A percentile compares a stretch with the other conserved stretches of the same genome.
Evolutionary conservation across 1,140 invertebrate species (phyloP).

Genomic region (Cotesia chilonis): DNA sequence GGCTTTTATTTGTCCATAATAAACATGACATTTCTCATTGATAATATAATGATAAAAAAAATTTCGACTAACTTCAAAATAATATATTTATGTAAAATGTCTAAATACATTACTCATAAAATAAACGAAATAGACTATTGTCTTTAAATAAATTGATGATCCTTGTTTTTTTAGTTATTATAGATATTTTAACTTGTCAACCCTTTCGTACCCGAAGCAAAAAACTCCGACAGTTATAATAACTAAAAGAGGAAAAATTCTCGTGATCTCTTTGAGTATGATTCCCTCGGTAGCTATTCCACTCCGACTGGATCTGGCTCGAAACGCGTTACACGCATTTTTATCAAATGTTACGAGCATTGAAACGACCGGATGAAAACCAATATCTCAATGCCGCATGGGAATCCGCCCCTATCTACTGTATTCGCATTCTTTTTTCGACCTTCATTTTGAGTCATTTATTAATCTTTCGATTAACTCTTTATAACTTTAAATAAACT

Average conservation of each 20-base stretch:
- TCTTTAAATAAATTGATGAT: too few relatives aligned
- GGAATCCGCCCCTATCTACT: constrained; percentile 47
- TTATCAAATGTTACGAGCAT: constrained; percentile 66
- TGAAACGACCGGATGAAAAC: constrained; percentile 63
- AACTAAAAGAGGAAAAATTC: constrained; percentile 55
- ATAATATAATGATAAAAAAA: too few relatives aligned
- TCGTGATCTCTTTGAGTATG: constrained; percentile 61
- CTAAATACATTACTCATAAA: too few relatives aligned
- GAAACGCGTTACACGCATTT: constrained; percentile 65
- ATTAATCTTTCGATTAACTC: constrained; percentile 7
- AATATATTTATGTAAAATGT: too few relatives aligned
- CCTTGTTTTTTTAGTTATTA: background rate
- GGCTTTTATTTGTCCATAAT: background rate
- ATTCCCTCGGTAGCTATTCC: constrained; percentile 61
- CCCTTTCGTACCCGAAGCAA: background rate
- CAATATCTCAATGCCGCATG: constrained; percentile 62
- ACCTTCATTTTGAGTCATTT: background rate
- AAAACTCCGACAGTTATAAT: background rate
- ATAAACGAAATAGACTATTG: too few relatives aligned
- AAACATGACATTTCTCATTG: background rate
- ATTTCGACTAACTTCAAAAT: too few relatives aligned
- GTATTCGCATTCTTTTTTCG: constrained; percentile 4
- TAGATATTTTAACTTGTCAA: constrained; percentile 18
- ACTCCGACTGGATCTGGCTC: constrained; percentile 52
- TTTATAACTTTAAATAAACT: too few relatives aligned